Evolutionary conservation across 2,797 vertebrate genomes (phyloP).

Genomic region (Spondyliosoma cantharus): DNA sequence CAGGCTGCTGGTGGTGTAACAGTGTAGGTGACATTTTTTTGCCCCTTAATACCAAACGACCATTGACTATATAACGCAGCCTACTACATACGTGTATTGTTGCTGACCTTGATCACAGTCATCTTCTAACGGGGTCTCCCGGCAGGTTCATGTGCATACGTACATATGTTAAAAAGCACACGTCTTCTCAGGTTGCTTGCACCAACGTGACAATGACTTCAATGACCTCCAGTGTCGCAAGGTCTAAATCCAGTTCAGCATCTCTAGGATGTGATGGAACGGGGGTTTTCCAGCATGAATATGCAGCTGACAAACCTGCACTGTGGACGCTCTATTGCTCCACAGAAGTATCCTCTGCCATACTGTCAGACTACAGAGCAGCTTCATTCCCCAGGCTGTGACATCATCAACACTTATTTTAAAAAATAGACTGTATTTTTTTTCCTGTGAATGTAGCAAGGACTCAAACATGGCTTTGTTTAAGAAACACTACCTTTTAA

Average conservation of each 20-base stretch:
- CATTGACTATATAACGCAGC: neutral
- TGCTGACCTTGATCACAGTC: neutral
- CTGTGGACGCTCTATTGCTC: too few species aligned
- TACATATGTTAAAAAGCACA: neutral
- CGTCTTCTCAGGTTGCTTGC: neutral
- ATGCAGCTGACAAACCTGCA: neutral
- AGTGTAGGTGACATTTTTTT: neutral
- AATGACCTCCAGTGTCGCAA: neutral
- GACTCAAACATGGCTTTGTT: too few species aligned
- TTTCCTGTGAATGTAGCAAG: too few species aligned
- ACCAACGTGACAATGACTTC: neutral
- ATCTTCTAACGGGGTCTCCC: neutral
- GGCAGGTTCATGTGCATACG: neutral
- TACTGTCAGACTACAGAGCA: too few species aligned
- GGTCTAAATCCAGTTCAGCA: neutral
- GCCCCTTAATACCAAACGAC: neutral
- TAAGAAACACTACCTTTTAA: too few species aligned
- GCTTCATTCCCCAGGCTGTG: too few species aligned
- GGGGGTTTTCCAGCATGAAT: neutral
- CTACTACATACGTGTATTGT: too few species aligned
- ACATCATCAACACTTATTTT: too few species aligned
- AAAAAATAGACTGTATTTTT: too few species aligned
- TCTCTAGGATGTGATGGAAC: neutral
- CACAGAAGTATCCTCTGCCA: too few species aligned
- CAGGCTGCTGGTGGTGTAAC: neutral